Conservation (phyloP, 2,797 vertebrate genomes). For the Liasis olivaceus region DNA sequence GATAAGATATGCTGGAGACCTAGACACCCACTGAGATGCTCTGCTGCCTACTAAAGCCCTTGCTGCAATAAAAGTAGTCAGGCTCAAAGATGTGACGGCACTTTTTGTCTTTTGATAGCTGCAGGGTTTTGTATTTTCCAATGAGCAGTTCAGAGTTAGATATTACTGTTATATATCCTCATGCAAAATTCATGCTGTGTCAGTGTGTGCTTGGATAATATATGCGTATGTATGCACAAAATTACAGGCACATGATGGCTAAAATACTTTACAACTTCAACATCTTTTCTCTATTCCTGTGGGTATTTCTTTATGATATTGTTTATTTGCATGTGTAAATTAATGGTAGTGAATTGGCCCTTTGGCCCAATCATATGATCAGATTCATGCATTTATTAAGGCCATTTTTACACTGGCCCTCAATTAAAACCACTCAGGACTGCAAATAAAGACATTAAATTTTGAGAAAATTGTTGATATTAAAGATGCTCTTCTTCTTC, state of each 20-base stretch:
- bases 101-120: constrained; percentile 14
- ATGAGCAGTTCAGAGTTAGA: not conserved
- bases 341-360: not conserved
- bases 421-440: not conserved
- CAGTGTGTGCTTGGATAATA: not conserved
- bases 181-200: not conserved
- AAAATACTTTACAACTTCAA: not conserved
- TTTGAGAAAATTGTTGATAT: constrained; percentile 26
- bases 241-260: not conserved
- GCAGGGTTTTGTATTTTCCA: not conserved
- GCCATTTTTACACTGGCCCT: not conserved
- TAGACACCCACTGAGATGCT: not conserved
- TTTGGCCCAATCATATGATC: not conserved
- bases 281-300: no score
- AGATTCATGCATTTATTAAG: not conserved
- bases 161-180: not conserved
- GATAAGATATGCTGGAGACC: not conserved
- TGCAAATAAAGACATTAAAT: not conserved
- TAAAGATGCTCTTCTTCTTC: not conserved
- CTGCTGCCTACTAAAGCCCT: not conserved
- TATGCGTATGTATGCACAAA: no score
- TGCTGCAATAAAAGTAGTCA: constrained; percentile 7
- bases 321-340: not conserved
- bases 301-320: not conserved
- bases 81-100: constrained; percentile 2